A percentile compares a stretch with the other conserved stretches of the same genome.
These are phyloP conservation scores for Meiosimyza decipiens DNA, from an alignment of 2,888 invertebrate species.

Conservation along the genomic window DNA sequence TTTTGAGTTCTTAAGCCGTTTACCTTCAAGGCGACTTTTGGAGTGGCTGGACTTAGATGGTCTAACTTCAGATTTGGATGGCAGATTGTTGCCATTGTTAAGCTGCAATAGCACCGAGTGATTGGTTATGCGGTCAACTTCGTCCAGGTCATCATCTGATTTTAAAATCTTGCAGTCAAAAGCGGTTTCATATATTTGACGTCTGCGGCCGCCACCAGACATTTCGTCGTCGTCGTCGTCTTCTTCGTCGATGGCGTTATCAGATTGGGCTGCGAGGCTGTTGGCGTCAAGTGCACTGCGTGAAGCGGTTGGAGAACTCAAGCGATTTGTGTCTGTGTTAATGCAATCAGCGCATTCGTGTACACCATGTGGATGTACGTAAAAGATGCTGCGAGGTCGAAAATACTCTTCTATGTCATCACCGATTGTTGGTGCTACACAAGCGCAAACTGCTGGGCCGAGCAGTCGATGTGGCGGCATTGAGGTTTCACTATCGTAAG, in stretches of 20 bases:
- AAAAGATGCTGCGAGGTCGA: conserved; percentile 76
- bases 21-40: conserved; percentile 60
- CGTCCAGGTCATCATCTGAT: conserved; percentile 82
- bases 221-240: conserved; percentile 57
- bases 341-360: conserved; percentile 69
- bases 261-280: conserved; percentile 30
- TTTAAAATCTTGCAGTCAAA: conserved; percentile 88
- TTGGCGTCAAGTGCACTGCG: conserved; percentile 37
- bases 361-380: conserved; percentile 75
- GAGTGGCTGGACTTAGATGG: conserved; percentile 49
- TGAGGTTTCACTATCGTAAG: conserved; percentile 56
- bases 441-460: conserved; percentile 78
- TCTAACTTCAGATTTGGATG: conserved; percentile 63
- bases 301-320: conserved; percentile 40
- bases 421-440: conserved; percentile 72
- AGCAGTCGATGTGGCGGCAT: conserved; percentile 79
- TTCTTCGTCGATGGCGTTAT: conserved; percentile 38
- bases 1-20: conserved; percentile 64
- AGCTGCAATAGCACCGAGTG: conserved; percentile 78
- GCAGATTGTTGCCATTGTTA: conserved; percentile 60
- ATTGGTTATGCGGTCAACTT: conserved; percentile 84
- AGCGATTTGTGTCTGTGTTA: conserved; percentile 46
- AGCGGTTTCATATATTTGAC: conserved; percentile 89
- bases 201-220: conserved; percentile 71
- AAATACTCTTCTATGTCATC: conserved; percentile 75